These are phyloP conservation scores for Cydia strobilella DNA, from an alignment of 1,140 invertebrate genomes.

Conservation along the genomic window DNA sequence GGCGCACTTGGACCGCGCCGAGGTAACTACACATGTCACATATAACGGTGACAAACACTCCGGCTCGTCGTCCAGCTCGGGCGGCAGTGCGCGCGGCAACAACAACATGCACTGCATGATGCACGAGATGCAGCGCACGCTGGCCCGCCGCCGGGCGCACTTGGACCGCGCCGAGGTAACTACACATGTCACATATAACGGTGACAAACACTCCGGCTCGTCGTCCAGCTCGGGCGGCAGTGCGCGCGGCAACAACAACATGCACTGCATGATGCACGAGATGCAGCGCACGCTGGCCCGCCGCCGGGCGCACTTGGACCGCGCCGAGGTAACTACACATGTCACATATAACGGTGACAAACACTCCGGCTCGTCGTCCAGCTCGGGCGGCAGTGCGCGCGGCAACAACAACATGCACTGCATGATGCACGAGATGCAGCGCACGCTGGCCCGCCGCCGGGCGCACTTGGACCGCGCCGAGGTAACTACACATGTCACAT, in stretches of 20 bases:
- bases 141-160: conserved; percentile 91
- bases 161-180: conserved; percentile 80
- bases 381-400: too few species aligned
- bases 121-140: conserved; percentile 98
- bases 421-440: conserved; percentile 99
- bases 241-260: conserved; percentile 55
- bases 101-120: conserved; percentile 91
- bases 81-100: conserved; percentile 67
- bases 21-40: conserved; percentile 54
- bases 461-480: conserved; percentile 83
- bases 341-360: too few species aligned
- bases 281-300: conserved; percentile 96
- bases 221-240: too few species aligned
- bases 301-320: conserved; percentile 85
- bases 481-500: conserved; percentile 46
- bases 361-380: too few species aligned
- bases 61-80: too few species aligned
- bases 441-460: conserved; percentile 93
- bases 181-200: too few species aligned
- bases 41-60: too few species aligned
- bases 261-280: conserved; percentile 98
- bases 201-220: too few species aligned
- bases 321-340: conserved; percentile 70
- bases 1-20: conserved; percentile 82
- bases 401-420: conserved; percentile 83